phyloP scores from a whole-genome alignment of 1,140 invertebrate species.

The Camponotus pennsylvanicus region DNA sequence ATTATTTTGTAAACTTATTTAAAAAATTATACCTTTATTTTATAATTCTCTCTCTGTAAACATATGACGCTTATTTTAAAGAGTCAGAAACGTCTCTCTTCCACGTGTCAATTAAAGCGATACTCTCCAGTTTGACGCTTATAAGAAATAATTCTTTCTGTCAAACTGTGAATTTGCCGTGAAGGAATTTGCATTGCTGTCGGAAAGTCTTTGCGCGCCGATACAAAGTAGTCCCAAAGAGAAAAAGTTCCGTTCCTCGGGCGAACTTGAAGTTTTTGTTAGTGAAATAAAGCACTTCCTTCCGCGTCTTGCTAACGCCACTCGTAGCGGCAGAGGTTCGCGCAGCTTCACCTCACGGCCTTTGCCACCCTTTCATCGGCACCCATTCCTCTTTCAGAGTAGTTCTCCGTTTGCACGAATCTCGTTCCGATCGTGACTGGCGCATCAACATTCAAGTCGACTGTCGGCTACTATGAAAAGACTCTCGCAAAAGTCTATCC shows the following conservation, averaged over 20 bases:
- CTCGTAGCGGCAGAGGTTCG: conserved; percentile 16
- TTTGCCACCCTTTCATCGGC: conserved; percentile 58
- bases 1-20: too few species aligned
- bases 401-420: conserved; percentile 57
- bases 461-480: conserved; percentile 48
- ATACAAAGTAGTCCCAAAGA: conserved; percentile 65
- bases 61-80: background rate
- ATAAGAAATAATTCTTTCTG: conserved; percentile 47
- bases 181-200: conserved; percentile 45
- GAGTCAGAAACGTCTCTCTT: background rate
- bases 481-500: conserved; percentile 41
- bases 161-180: conserved; percentile 60
- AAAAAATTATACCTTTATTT: too few species aligned
- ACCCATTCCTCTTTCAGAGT: conserved; percentile 46
- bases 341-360: conserved; percentile 47
- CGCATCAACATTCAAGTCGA: conserved; percentile 57
- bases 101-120: conserved; percentile 24
- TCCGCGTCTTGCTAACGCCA: conserved; percentile 44
- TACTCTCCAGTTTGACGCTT: conserved; percentile 24
- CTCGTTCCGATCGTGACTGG: conserved; percentile 56
- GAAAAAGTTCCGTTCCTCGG: conserved; percentile 70
- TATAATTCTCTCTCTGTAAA: too few species aligned
- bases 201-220: conserved; percentile 58
- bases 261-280: conserved; percentile 73
- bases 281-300: conserved; percentile 73